Evolutionary conservation across 2,113 vertebrate species (phyloP).

Genomic region (Neotoma lepida): DNA sequence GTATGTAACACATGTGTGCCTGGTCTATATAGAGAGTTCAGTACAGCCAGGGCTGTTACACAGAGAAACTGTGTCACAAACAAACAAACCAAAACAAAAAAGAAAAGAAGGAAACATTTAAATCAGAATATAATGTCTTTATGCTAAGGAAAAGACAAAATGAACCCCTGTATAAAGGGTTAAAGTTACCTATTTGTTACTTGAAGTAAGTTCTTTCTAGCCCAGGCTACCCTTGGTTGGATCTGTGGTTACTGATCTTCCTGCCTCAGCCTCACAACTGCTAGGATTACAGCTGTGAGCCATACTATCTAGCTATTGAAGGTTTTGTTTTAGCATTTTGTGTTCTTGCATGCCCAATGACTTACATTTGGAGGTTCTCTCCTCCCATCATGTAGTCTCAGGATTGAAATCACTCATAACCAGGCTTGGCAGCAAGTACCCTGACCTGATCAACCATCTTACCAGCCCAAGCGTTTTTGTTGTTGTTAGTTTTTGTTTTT

Average conservation of each 20-base stretch:
- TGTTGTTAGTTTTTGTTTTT: neutral
- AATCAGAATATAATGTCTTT: constrained; percentile 18
- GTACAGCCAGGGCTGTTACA: neutral
- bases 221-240: neutral
- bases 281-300: neutral
- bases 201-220: neutral
- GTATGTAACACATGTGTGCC: neutral
- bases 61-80: neutral
- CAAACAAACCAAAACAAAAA: neutral
- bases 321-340: neutral
- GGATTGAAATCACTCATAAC: neutral
- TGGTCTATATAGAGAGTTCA: neutral
- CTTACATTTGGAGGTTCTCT: neutral
- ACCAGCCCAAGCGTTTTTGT: neutral
- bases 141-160: neutral
- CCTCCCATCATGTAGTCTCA: neutral
- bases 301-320: neutral
- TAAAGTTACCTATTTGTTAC: neutral
- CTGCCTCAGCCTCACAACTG: neutral
- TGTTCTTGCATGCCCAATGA: neutral
- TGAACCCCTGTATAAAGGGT: neutral
- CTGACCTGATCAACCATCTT: neutral
- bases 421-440: neutral
- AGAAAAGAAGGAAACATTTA: constrained; percentile 14
- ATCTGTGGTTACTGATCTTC: neutral